Conservation (phyloP, 1,140 invertebrate genomes). For the Babylonia areolata region DNA sequence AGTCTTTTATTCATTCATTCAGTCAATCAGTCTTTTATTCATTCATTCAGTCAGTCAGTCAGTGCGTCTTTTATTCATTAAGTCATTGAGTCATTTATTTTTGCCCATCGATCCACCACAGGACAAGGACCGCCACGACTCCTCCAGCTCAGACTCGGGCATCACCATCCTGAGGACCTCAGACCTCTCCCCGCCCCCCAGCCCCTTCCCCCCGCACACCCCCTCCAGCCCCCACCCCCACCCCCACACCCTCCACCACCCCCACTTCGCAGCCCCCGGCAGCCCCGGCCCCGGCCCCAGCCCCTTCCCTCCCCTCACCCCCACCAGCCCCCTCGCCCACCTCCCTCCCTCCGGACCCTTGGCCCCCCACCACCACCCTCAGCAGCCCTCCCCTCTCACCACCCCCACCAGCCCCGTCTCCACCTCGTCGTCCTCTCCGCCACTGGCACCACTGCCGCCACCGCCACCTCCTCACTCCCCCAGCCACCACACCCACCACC, state of each 20-base stretch:
- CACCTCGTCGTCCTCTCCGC: not conserved
- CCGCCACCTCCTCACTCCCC: not conserved
- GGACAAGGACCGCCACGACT: constrained; percentile 68
- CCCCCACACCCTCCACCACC: constrained; percentile 9
- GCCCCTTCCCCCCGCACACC: constrained; percentile 51
- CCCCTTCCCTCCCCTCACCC: not conserved
- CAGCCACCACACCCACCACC: not conserved
- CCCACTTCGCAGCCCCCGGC: not conserved
- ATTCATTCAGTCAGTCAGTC: too few species aligned
- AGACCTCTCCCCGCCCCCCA: constrained; percentile 61
- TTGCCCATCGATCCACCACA: constrained; percentile 37
- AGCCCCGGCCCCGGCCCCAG: constrained; percentile 19
- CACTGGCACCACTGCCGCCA: not conserved
- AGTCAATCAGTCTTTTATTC: too few species aligned
- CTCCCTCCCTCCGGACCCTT: not conserved
- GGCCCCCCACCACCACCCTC: not conserved
- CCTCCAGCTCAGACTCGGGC: constrained; percentile 71
- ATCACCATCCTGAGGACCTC: constrained; percentile 64
- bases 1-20: too few species aligned
- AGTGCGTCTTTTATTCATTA: too few species aligned
- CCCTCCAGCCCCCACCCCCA: constrained; percentile 22
- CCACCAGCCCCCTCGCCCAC: not conserved
- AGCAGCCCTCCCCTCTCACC: not conserved
- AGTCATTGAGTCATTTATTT: too few species aligned
- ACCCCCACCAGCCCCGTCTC: not conserved